Evolutionary conservation across 2,797 vertebrate genomes (phyloP).

Genomic region (Halcyon smyrnensis): DNA sequence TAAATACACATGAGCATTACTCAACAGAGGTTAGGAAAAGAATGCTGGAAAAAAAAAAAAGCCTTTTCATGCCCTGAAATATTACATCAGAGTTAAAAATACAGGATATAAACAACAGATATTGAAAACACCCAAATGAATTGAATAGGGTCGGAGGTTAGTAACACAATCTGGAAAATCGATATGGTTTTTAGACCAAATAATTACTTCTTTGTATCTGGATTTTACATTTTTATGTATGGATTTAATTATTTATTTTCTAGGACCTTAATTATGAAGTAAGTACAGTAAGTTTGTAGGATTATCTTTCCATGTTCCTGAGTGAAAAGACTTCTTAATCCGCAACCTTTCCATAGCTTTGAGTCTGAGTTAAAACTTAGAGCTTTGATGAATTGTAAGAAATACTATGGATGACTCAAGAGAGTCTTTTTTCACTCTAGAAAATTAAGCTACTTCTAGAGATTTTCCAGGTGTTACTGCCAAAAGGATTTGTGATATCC

Average conservation of each 20-base stretch:
- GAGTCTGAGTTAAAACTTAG: background rate
- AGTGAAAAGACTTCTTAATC: background rate
- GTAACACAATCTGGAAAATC: background rate
- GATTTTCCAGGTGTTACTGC: background rate
- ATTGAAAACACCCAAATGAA: background rate
- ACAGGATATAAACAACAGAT: constrained; percentile 7
- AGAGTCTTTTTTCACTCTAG: background rate
- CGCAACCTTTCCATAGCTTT: background rate
- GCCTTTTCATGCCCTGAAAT: background rate
- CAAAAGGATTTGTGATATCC: background rate
- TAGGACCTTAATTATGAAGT: background rate
- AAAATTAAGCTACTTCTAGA: background rate
- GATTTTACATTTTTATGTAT: background rate
- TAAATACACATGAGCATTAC: background rate
- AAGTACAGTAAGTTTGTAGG: background rate
- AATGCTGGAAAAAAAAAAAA: background rate
- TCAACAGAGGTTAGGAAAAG: constrained; percentile 3
- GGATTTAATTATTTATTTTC: background rate
- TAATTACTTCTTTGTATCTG: background rate
- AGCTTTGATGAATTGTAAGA: background rate
- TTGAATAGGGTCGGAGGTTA: background rate
- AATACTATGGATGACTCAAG: background rate
- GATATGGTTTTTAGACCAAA: background rate
- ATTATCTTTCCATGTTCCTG: background rate
- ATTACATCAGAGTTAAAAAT: constrained; percentile 26